Percentiles rank a stretch among this genome's conserved stretches.
phyloP scores from a whole-genome alignment of 2,888 invertebrate genomes.

The Trissolcus brochymenae region DNA sequence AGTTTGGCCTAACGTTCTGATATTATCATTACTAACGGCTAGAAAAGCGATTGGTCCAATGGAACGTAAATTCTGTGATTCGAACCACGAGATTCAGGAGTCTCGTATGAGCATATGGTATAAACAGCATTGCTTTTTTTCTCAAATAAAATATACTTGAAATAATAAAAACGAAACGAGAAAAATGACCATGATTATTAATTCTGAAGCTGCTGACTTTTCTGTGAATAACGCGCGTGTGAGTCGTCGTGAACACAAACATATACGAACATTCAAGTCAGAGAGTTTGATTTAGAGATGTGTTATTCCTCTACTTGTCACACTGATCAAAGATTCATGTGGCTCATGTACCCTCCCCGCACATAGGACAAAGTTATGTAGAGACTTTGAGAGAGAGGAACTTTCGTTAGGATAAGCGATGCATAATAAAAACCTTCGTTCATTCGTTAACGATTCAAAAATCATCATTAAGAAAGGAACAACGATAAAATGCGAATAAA shows the following conservation, averaged over 20 bases:
- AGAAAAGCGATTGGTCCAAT: slow-evolving; percentile 48
- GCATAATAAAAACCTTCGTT: slow-evolving; percentile 52
- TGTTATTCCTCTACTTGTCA: slow-evolving; percentile 60
- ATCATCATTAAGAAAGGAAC: slow-evolving; percentile 9
- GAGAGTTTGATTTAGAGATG: slow-evolving; percentile 60
- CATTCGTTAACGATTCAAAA: slow-evolving; percentile 14
- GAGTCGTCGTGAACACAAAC: slow-evolving; percentile 51
- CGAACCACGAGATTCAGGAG: slow-evolving; percentile 39
- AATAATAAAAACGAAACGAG: slow-evolving; percentile 18
- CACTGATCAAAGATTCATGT: slow-evolving; percentile 59
- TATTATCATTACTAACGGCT: slow-evolving; percentile 35
- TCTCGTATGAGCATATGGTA: background rate
- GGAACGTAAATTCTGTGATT: slow-evolving; percentile 53
- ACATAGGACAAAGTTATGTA: slow-evolving; percentile 69
- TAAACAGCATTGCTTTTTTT: slow-evolving; percentile 41
- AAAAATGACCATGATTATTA: slow-evolving; percentile 13
- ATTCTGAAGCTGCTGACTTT: slow-evolving; percentile 66
- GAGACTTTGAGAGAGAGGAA: slow-evolving; percentile 53
- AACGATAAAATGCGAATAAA: background rate
- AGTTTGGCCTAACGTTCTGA: slow-evolving; percentile 13
- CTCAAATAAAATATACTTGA: background rate
- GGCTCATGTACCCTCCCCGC: slow-evolving; percentile 74
- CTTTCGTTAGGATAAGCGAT: slow-evolving; percentile 57
- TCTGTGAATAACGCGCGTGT: slow-evolving; percentile 55
- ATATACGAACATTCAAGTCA: slow-evolving; percentile 48